phyloP scores from a whole-genome alignment of 2,113 vertebrate species.

The Glaucidium brasilianum region DNA sequence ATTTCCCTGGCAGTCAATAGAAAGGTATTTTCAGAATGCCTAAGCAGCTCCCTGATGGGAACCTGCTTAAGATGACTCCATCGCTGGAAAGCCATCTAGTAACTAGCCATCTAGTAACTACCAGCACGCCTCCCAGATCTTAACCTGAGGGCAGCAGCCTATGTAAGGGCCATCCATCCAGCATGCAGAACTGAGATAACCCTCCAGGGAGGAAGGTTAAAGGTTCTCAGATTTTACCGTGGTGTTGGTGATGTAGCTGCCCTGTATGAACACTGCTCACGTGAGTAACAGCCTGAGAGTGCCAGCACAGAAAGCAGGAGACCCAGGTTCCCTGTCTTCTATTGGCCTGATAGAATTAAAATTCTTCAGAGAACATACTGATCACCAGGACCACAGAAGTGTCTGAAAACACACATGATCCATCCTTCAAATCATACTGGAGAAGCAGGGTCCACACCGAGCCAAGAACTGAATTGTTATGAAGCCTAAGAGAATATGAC shows the following conservation, averaged over 20 bases:
- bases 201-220: not conserved
- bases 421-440: not conserved
- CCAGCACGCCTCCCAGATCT: accelerated
- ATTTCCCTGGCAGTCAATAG: not conserved
- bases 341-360: not conserved
- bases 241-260: not conserved
- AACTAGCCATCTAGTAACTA: not conserved
- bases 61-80: not conserved
- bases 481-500: not conserved
- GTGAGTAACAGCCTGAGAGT: not conserved
- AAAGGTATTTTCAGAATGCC: not conserved
- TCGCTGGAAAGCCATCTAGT: not conserved
- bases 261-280: not conserved
- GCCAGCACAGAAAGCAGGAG: not conserved
- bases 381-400: not conserved
- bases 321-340: not conserved
- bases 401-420: not conserved
- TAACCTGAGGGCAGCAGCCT: accelerated
- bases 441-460: not conserved
- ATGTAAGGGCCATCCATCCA: accelerated
- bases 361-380: not conserved
- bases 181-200: not conserved
- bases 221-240: not conserved
- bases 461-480: not conserved
- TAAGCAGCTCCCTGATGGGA: not conserved